A percentile compares a stretch with the other conserved stretches of the same genome.
Conservation (phyloP, 2,113 vertebrate genomes). For the Chaenogobius annularis region DNA sequence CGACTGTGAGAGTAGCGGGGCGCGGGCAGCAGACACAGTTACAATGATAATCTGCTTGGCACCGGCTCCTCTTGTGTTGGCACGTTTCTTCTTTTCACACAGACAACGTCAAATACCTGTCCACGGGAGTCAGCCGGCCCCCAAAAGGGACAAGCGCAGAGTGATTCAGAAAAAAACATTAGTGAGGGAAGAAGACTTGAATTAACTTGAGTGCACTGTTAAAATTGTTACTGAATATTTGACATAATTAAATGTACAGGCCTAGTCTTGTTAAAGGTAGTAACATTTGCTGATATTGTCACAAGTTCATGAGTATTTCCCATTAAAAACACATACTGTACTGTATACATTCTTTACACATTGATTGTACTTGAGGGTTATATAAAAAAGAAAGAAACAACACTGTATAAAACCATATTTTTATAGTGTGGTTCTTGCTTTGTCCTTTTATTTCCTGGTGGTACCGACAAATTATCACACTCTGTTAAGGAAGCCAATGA, state of each 20-base stretch:
- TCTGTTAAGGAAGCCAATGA: not conserved
- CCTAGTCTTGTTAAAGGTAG: no score
- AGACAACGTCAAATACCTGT: slow-evolving; percentile 74
- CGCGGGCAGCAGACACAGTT: slow-evolving; percentile 40
- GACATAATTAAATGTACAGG: not conserved
- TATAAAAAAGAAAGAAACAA: no score
- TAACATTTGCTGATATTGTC: no score
- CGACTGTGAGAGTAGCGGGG: slow-evolving; percentile 10
- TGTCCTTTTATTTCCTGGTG: not conserved
- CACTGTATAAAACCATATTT: not conserved
- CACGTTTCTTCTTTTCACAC: slow-evolving; percentile 61
- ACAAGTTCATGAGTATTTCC: no score
- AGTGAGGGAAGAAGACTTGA: not conserved
- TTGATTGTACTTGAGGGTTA: not conserved
- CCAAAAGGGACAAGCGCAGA: slow-evolving; percentile 25
- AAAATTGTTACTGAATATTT: not conserved
- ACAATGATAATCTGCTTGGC: slow-evolving; percentile 73
- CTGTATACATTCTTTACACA: not conserved
- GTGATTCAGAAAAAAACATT: slow-evolving; percentile 20
- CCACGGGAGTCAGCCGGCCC: slow-evolving; percentile 48
- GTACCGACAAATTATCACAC: not conserved
- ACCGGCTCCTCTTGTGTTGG: slow-evolving; percentile 63
- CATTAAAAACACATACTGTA: no score
- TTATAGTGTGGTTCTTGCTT: not conserved
- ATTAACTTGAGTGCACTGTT: not conserved